These are phyloP conservation scores for Drosophila biarmipes DNA, from an alignment of 1,140 invertebrate species.

Conservation along the genomic window DNA sequence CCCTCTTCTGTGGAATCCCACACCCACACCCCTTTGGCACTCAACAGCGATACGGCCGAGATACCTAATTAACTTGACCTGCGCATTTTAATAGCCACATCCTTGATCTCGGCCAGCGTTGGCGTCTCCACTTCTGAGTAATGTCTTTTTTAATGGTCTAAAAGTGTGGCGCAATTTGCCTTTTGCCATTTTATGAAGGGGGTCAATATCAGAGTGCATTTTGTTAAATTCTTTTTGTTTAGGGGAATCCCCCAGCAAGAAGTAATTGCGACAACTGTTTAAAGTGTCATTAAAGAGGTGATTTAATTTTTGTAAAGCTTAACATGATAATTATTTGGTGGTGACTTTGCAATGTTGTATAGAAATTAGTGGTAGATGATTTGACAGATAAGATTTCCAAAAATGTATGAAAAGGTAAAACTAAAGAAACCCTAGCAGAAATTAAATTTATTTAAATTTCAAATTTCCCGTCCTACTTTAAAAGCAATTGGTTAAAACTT, in stretches of 20 bases:
- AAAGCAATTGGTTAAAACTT: too few relatives aligned
- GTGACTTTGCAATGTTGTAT: neutral
- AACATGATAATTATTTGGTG: neutral
- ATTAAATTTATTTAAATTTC: too few relatives aligned
- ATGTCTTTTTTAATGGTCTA: slow-evolving; percentile 34
- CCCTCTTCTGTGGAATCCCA: slow-evolving; percentile 10
- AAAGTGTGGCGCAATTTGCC: slow-evolving; percentile 31
- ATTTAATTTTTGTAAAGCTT: neutral
- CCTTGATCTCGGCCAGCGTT: slow-evolving; percentile 45
- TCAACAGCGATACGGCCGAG: neutral
- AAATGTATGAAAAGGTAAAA: too few relatives aligned
- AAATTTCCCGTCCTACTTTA: too few relatives aligned
- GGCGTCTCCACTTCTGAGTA: slow-evolving; percentile 21
- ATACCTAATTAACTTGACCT: slow-evolving; percentile 39
- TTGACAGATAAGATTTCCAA: too few relatives aligned
- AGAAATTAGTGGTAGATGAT: too few relatives aligned
- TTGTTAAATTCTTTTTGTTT: slow-evolving; percentile 3
- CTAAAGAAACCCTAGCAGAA: too few relatives aligned
- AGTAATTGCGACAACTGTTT: neutral
- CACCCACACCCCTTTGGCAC: neutral
- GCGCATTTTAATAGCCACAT: slow-evolving; percentile 38
- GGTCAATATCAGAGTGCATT: neutral
- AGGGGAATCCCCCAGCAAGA: slow-evolving; percentile 22
- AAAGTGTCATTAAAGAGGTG: slow-evolving; percentile 3
- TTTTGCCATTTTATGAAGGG: slow-evolving; percentile 10